Evolutionary conservation across 2,113 vertebrate species (phyloP), one percentile per base, ranked within the genome.

Genomic region (Abramis brama): DNA sequence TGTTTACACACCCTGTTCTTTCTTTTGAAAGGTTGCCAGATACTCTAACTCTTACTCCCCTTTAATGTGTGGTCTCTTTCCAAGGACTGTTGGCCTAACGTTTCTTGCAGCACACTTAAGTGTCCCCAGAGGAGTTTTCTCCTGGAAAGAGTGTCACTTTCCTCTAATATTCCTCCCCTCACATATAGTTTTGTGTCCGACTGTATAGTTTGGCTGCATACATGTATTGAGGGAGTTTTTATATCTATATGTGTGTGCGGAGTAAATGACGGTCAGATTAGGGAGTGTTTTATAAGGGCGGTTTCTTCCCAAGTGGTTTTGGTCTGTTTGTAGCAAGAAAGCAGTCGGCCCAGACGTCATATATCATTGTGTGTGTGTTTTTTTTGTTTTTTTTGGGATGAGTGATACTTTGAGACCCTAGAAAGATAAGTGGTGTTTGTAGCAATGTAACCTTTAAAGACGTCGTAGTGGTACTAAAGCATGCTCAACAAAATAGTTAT

Each of bases 91-190:
- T 81, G 52, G 70, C 50, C 59, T 36, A 25, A 64, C 7, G 19
- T 70, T 52, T 45, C 36, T 84, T 52, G 47, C 52, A 57, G 66
- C 45, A 79, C 27, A 74, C 23, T 79, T 86, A 82, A 82, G 39
- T 13, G 52, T 62, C 33, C 85, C 45, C 85, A 25, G 47, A 82
- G 85, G 85, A 86, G 36, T 43, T 45, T 75, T 82, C 27, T 75
- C 43, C 77, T 66, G 71, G 79, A 55, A 86, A 55, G 71, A 77
- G 85, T 86, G 85, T 30, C 85, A 86, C 71, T 81, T 86, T 86
- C 15, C 47, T 77, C 47, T 55, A 30, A 77, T 52, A 77, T 77
- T 55, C 55, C 9, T 73, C 19, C 57, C 13, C 71, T 50, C 79
- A 39, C 59, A 77, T 82, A 85, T 15, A 15, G 57, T 74, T 52